These are phyloP conservation scores for Trichogramma dendrolimi DNA, from an alignment of 2,888 invertebrate species.

Conservation along the genomic window DNA sequence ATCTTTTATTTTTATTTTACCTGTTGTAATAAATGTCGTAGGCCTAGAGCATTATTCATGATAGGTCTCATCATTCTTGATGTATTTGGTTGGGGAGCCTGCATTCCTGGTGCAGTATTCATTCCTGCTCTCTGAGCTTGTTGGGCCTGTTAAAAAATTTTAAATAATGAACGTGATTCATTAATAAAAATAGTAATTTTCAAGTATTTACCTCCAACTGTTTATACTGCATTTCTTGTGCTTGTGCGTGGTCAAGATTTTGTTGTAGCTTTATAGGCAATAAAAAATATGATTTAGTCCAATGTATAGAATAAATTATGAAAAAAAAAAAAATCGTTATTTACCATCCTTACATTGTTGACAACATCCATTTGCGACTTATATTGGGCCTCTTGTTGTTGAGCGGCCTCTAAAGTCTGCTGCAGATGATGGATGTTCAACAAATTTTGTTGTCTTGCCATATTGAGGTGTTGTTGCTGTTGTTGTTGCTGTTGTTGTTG, in stretches of 20 bases:
- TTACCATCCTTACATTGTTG: constrained; percentile 57
- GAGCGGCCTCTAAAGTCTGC: constrained; percentile 75
- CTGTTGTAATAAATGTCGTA: constrained; percentile 76
- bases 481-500: constrained; percentile 64
- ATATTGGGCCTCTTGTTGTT: constrained; percentile 74
- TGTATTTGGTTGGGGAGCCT: constrained; percentile 50
- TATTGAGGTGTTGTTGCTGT: constrained; percentile 59
- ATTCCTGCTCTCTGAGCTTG: constrained; percentile 48
- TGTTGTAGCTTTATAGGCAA: constrained; percentile 56
- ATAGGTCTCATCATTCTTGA: constrained; percentile 73
- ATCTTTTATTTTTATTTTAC: constrained; percentile 49
- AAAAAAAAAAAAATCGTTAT: constrained; percentile 7
- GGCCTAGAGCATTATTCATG: constrained; percentile 73
- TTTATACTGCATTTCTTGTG: constrained; percentile 77
- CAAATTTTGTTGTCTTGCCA: constrained; percentile 73
- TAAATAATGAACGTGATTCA: constrained; percentile 15
- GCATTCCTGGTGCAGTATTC: constrained; percentile 44
- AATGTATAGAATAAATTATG: constrained; percentile 13
- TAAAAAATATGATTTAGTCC: constrained; percentile 14
- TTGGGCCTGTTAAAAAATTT: constrained; percentile 39
- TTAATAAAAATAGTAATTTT: background rate
- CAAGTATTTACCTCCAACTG: constrained; percentile 61
- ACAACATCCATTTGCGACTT: constrained; percentile 69
- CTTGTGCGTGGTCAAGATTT: constrained; percentile 70
- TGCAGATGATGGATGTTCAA: constrained; percentile 73